Evolutionary conservation across 2,888 invertebrate species (phyloP).

Genomic region (Drosophila prostipennis): DNA sequence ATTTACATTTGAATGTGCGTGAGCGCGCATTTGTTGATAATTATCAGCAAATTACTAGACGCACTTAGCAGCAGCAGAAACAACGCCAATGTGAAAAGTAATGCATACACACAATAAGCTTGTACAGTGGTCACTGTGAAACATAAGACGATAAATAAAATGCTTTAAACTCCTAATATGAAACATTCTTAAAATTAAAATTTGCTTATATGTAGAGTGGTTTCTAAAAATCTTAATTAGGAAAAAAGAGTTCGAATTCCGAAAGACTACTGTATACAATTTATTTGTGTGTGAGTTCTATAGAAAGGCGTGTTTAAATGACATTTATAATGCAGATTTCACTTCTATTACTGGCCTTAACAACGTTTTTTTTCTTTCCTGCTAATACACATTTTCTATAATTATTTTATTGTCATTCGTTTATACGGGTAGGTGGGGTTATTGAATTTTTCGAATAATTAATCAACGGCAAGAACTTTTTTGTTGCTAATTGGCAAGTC

Average conservation of each 20-base stretch:
- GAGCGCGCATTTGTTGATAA: constrained; percentile 66
- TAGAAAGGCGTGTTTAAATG: constrained; percentile 60
- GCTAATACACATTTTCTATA: constrained; percentile 22
- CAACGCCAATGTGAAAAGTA: constrained; percentile 21
- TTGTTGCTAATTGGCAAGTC: constrained; percentile 39
- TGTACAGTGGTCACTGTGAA: constrained; percentile 11
- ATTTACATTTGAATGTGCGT: constrained; percentile 72
- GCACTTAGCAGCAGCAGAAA: constrained; percentile 70
- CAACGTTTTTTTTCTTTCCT: background rate
- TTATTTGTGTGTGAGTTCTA: background rate
- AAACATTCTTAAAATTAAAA: too few relatives aligned
- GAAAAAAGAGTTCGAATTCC: background rate
- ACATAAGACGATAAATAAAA: background rate
- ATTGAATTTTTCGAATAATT: constrained; percentile 21
- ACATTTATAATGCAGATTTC: constrained; percentile 62
- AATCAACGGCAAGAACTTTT: constrained; percentile 33
- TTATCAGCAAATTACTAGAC: constrained; percentile 74
- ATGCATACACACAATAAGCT: constrained; percentile 13
- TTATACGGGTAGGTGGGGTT: constrained; percentile 8
- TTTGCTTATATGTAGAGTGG: too few relatives aligned
- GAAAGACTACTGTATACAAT: background rate
- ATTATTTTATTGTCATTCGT: constrained; percentile 47
- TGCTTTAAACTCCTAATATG: too few relatives aligned
- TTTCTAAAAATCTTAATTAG: too few relatives aligned
- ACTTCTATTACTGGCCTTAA: constrained; percentile 25